Base-by-base conservation (phyloP, 1,140 invertebrate species). In the Sogatella furcifera region DNA sequence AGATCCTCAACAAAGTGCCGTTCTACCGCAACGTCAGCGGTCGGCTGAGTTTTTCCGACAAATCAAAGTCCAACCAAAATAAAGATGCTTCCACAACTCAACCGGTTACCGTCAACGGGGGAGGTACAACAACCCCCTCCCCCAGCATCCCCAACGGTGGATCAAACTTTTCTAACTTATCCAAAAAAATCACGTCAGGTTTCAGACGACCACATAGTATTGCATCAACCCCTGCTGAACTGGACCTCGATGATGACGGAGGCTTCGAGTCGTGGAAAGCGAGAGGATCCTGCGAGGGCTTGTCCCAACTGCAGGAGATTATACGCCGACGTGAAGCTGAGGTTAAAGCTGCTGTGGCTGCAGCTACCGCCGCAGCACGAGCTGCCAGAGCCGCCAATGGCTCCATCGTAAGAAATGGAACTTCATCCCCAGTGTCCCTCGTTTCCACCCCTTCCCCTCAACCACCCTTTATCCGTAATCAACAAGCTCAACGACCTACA, bases 21-120 rank as follows among this genome's bases (percentile, higher is more conserved):
- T 72, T 76, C 66, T 76, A 77, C 64, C 70, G 72, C 60, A 74
- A 71, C 64, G 69, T 72, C 46, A 75, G 73, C 62, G 72, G 71
- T 58, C 71, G 74, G 28, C 64, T 70, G 49, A 72, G 66, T 59
- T 66, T 74, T 67, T 73, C 74, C 72, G 73, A 74, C 70, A 38
- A 38, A 38, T 38, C 69, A 69, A 38, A 56, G 14, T 14, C 13
- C 15, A 17, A 41, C 22, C 22, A 55, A 28, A 17, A 44, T 19
- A 49, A 22, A 49, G 46, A 49, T 49, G 46, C 6, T 10, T 1
- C 1, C 11, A 38, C 5, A 8, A 9, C 1, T 11, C 34, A 38
- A 11, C 34, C 34, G 11, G 6, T 14, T 14, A 22, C 21, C 11
- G 46, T 19, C 21, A 17, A 49, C 46, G 46, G 46, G 5, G 46